phyloP scores from a whole-genome alignment of 2,888 invertebrate species.

The Trachelus stipa region DNA sequence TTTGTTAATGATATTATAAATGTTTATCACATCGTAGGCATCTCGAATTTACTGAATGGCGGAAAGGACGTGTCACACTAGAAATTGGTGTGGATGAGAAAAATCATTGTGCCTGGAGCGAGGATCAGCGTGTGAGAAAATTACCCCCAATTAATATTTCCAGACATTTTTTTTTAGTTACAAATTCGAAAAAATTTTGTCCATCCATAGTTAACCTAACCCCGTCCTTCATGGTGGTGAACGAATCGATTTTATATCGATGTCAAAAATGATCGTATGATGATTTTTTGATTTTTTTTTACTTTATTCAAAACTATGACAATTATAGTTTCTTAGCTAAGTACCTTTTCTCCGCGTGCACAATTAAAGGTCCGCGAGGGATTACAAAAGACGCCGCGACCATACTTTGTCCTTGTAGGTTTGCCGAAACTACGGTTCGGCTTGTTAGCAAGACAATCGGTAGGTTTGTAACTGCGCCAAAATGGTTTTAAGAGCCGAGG shows the following conservation, averaged over 20 bases:
- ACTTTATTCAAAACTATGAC: not conserved
- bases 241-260: not conserved
- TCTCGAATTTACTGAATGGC: not conserved
- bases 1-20: constrained; percentile 20
- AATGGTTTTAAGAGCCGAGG: constrained; percentile 9
- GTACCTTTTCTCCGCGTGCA: not conserved
- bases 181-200: not conserved
- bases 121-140: not conserved
- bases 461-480: constrained; percentile 9
- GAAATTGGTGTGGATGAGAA: not conserved
- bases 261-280: not conserved
- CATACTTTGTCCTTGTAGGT: not conserved
- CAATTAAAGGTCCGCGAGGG: not conserved
- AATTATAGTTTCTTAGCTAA: not conserved
- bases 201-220: not conserved
- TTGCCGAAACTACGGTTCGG: constrained; percentile 6
- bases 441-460: constrained; percentile 8
- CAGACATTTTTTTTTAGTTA: not conserved
- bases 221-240: not conserved
- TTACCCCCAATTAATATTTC: not conserved
- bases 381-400: constrained; percentile 8
- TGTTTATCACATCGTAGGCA: constrained; percentile 14
- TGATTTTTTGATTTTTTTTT: not conserved
- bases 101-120: not conserved
- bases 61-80: not conserved